These are phyloP conservation scores for Melanargia galathea DNA, from an alignment of 2,888 invertebrate species.

Conservation along the genomic window DNA sequence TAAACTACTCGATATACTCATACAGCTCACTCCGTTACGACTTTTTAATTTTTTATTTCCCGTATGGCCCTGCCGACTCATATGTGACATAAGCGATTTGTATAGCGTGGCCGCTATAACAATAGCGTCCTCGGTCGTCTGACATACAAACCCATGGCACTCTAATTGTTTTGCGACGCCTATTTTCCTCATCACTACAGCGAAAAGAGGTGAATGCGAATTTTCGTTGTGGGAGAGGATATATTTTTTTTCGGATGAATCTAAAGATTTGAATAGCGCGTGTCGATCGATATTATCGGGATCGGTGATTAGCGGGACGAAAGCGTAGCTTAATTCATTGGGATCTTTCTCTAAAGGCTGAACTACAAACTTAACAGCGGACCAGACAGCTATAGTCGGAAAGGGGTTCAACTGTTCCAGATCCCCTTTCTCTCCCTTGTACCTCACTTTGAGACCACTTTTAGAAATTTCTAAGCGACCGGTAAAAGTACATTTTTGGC, in stretches of 20 bases:
- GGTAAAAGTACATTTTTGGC: slow-evolving; percentile 78
- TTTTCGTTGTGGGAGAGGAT: slow-evolving; percentile 82
- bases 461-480: slow-evolving; percentile 86
- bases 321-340: slow-evolving; percentile 85
- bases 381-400: slow-evolving; percentile 96
- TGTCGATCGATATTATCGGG: slow-evolving; percentile 90
- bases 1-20: slow-evolving; percentile 87
- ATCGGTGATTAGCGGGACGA: slow-evolving; percentile 92
- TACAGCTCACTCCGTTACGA: slow-evolving; percentile 89
- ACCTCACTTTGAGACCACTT: slow-evolving; percentile 87
- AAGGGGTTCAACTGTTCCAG: slow-evolving; percentile 89
- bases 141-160: slow-evolving; percentile 95
- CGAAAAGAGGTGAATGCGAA: slow-evolving; percentile 92
- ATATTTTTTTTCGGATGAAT: slow-evolving; percentile 79
- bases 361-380: slow-evolving; percentile 92
- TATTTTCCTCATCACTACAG: slow-evolving; percentile 93
- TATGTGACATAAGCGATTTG: slow-evolving; percentile 92
- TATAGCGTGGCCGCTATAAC: slow-evolving; percentile 95
- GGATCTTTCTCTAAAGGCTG: slow-evolving; percentile 83
- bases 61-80: slow-evolving; percentile 82
- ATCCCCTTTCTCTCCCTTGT: slow-evolving; percentile 84
- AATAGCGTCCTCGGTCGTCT: slow-evolving; percentile 94
- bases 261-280: slow-evolving; percentile 83
- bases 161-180: slow-evolving; percentile 90
- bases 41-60: slow-evolving; percentile 84